Base-by-base conservation (phyloP, 2,113 vertebrate species). In the Amphiprion ocellaris region DNA sequence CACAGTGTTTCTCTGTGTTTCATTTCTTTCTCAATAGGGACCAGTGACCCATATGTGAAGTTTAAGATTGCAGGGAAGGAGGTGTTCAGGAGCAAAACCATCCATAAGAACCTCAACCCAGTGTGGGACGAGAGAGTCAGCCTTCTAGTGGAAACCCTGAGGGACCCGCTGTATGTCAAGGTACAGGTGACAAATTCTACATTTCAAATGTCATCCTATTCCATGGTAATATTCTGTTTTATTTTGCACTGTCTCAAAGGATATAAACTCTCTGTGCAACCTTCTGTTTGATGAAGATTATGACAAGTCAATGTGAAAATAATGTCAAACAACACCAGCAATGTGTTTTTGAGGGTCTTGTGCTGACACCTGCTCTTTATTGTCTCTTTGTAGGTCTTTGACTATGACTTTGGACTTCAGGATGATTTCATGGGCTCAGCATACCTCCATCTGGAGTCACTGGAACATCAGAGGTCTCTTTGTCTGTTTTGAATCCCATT, bases 371-470 rank as follows among this genome's bases (percentile, higher is more conserved):
- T 66, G 4, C 26, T 76, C 12, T 62, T 9, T 77, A 9, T 69
- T 41, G 30, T 86, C 52, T 65, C 41, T 70, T 59, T 89, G 5
- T 85, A 99, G 98, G 98, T 99, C 60, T 99, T 98, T 94, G 98
- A 99, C 90, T 99, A 99, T 95, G 98, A 99, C 90, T 99, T 99
- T 91, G 97, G 98, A 64, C 93, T 99, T 77, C 98, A 99, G 71
- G 98, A 99, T 95, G 98, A 99, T 86, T 99, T 99, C 58, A 99
- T 99, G 96, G 98, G 98, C 12, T 99, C 97, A 0, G 96, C 97
- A 0, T 97, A 97, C 89, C 94, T 99, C 74, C 91, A 98, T 84
- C 94, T 99, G 79, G 95, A 94, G 50, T 96, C 97, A 4, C n/a
- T 99, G 92, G 97, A 98, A 79, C 94, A 97, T 82, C 96, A 97